Base-by-base conservation (phyloP, 2,888 invertebrate species). In the Reticulitermes lucifugus region DNA sequence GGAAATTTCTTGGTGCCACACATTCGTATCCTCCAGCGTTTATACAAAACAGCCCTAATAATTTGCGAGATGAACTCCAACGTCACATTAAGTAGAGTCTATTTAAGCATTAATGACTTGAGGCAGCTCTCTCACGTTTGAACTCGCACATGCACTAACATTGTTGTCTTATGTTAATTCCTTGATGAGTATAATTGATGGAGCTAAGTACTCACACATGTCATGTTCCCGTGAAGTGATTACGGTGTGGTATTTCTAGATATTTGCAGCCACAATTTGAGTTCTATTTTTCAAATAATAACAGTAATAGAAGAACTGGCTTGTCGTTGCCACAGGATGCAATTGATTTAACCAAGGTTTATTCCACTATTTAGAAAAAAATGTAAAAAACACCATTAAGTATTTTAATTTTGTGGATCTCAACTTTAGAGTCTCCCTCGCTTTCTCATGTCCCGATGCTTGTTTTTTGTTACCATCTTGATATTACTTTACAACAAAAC, bases 41-140 rank as follows among this genome's bases (percentile, higher is more conserved):
- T 70, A 12, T 18, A 73, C 41, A 29, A 29, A 73, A 21, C 73
- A 73, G 73, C 41, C 14, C 73, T 41, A 18, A 41, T 73, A 73
- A 73, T 73, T 41, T 73, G 73, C 73, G 35, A 73, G 73, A 73
- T 29, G 73, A 29, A 18, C 2, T 35, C 18, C 41, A 29, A 41
- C 73, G 73, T 35, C 73, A 77, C 12, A 77, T 46, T 41, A 73
- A 73, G 73, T 43, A 73, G 73, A 41, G 18, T 73, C 73, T 73
- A 41, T 73, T 77, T 46, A 46, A 46, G 43, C 5, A 77, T 77
- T 46, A 5, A 77, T 77, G 10, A 77, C 77, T n/a, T n/a, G 22
- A 22, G 77, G 77, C 77, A 46, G n/a, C 51, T 43, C 73, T 73
- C 73, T 41, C 73, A 18, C n/a, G 65, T 25, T 18, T 55, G 55